Conservation (phyloP, 2,888 invertebrate genomes). For the Cinara cedri region DNA sequence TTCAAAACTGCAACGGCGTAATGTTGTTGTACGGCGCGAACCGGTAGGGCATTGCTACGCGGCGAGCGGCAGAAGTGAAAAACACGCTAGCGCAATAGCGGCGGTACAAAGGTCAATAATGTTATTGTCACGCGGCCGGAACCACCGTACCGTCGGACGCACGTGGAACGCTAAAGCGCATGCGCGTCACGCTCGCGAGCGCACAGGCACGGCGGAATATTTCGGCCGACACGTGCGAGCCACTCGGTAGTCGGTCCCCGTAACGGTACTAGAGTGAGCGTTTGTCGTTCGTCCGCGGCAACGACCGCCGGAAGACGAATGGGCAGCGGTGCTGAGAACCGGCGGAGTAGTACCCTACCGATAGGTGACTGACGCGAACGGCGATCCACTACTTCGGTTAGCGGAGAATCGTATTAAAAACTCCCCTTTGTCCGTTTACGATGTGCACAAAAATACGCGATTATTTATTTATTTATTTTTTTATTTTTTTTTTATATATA, state of each 20-base stretch:
- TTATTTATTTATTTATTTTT: too few species aligned
- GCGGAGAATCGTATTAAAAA: too few species aligned
- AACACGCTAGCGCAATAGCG: neutral
- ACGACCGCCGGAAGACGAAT: too few species aligned
- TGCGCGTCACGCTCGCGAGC: constrained; percentile 29
- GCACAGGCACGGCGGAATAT: neutral
- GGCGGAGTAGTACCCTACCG: too few species aligned
- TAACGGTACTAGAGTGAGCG: too few species aligned
- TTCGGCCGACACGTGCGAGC: neutral
- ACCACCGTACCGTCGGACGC: neutral
- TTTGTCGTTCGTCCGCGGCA: neutral
- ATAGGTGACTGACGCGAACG: too few species aligned
- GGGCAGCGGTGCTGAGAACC: too few species aligned
- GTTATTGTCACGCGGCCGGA: neutral
- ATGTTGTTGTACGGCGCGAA: neutral
- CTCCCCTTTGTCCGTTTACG: too few species aligned
- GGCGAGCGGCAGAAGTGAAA: neutral
- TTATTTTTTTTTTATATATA: too few species aligned
- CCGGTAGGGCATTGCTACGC: neutral
- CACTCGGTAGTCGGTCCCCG: neutral
- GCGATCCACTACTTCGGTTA: too few species aligned
- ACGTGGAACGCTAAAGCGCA: constrained; percentile 28
- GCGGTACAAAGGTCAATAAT: constrained; percentile 25
- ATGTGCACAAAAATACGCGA: too few species aligned
- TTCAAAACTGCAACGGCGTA: neutral